Evolutionary conservation across 1,140 invertebrate species (phyloP).

Genomic region (Trachymyrmex septentrionalis): DNA sequence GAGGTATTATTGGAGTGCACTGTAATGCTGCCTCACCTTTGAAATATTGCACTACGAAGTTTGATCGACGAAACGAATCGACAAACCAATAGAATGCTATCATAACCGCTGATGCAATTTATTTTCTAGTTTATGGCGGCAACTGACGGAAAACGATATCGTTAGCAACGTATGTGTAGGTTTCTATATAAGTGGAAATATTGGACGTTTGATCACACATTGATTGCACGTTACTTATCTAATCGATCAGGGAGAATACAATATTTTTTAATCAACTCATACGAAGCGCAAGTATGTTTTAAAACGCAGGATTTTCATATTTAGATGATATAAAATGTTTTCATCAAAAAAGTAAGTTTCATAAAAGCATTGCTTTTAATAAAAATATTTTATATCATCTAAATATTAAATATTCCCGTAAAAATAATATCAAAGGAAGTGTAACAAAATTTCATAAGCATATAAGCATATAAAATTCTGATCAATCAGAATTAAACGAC

Average conservation of each 20-base stretch:
- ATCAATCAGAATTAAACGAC: background rate
- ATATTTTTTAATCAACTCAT: background rate
- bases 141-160: constrained; percentile 30
- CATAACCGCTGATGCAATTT: constrained; percentile 44
- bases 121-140: constrained; percentile 41
- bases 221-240: background rate
- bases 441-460: background rate
- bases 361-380: too few relatives aligned
- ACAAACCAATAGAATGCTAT: constrained; percentile 37
- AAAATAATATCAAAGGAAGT: background rate
- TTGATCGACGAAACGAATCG: constrained; percentile 27
- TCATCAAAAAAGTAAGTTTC: too few relatives aligned
- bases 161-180: constrained; percentile 26
- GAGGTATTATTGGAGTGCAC: constrained; percentile 61
- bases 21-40: constrained; percentile 25
- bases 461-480: background rate
- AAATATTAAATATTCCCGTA: too few relatives aligned
- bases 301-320: background rate
- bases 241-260: constrained; percentile 2
- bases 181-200: background rate
- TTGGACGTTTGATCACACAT: constrained; percentile 10
- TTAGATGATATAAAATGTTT: background rate
- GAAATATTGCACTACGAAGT: constrained; percentile 36
- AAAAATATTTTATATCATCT: too few relatives aligned
- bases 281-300: background rate